These are phyloP conservation scores for Falcunculus frontatus DNA, from an alignment of 2,113 vertebrate genomes.

Conservation along the genomic window DNA sequence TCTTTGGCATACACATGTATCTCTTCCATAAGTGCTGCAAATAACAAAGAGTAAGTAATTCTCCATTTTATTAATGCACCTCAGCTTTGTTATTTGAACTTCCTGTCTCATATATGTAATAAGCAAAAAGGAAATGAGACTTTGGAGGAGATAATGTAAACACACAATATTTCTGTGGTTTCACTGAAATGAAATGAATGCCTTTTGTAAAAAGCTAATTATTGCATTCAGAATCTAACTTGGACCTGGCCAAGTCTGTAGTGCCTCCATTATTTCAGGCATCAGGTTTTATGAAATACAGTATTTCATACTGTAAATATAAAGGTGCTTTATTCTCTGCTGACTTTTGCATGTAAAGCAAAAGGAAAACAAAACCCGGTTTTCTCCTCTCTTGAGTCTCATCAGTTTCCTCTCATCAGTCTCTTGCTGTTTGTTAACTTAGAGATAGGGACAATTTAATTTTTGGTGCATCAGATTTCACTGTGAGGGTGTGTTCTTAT, in stretches of 20 bases:
- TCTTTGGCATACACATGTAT: not conserved
- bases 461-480: not conserved
- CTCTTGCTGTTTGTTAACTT: not conserved
- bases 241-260: not conserved
- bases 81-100: conserved; percentile 19
- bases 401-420: not conserved
- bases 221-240: not conserved
- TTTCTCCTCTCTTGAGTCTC: not conserved
- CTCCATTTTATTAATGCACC: not conserved
- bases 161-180: conserved; percentile 24
- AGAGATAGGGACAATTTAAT: not conserved
- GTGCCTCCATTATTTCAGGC: not conserved
- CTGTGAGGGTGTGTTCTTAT: not conserved
- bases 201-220: conserved; percentile 29
- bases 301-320: not conserved
- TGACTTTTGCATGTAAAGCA: not conserved
- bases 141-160: conserved; percentile 20
- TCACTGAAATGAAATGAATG: conserved; percentile 2
- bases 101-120: not conserved
- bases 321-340: not conserved
- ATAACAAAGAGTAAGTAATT: not conserved
- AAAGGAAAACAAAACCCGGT: not conserved
- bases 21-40: not conserved
- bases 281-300: not conserved
- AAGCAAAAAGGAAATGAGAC: conserved; percentile 45